Evolutionary conservation across 2,888 invertebrate species (phyloP), one percentile per base, ranked within the genome.

Genomic region (Drosophila prolongata): DNA sequence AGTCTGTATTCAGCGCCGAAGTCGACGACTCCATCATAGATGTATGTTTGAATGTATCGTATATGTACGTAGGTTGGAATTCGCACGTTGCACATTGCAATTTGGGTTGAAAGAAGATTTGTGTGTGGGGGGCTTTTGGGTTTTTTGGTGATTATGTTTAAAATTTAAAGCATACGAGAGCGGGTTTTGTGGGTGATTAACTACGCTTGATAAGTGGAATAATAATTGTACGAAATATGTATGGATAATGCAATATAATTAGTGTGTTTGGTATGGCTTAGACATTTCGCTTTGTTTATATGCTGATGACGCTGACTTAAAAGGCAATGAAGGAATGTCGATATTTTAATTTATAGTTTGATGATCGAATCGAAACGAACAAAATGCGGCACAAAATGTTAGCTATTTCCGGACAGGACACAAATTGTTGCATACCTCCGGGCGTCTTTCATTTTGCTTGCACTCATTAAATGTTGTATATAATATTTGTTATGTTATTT

Each of bases 141-240:
- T 9, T 50, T 72, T 72, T 65, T 16, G 50, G 61, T 76, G 86
- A 87, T 82, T 87, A 75, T 74, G 60, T 71, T 49, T 61, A 50
- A 57, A 74, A 61, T 53, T 68, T 43, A 83, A 83, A 88, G 78
- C 88, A 88, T 87, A 83, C 58, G 46, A 54, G 66, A 60, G 38
- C 58, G 69, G 68, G 13, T 34, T 50, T 60, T 54, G 44, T 72
- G 66, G 75, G 77, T 85, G 82, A 87, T 85, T 87, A 83, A 66
- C 50, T 83, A 83, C 88, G 88, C 82, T 87, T 70, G 82, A 79
- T 87, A 83, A 85, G 86, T 83, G 86, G 86, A 87, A 82, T 87
- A 64, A 64, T 65, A 85, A 87, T 66, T 40, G 65, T 82, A 81
- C 79, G 82, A 87, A 87, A 87, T 87, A 77, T 47, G 84, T 78